Evolutionary conservation across 2,888 invertebrate species (phyloP).

Genomic region (Meteorus colon): DNA sequence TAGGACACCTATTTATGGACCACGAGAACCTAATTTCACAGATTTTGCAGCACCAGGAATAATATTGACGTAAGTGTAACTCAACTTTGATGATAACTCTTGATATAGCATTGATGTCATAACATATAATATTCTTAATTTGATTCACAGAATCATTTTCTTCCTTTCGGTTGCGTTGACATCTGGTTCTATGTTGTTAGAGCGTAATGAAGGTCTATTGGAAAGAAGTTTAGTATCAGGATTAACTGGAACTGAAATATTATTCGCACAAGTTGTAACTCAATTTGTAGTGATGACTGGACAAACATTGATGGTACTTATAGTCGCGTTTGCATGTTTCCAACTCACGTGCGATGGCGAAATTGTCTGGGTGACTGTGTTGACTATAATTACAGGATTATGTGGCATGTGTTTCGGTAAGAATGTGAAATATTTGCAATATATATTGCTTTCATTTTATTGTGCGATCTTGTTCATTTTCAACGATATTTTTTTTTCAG

Average conservation of each 20-base stretch:
- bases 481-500: slow-evolving; percentile 71
- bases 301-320: slow-evolving; percentile 85
- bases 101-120: not conserved
- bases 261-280: slow-evolving; percentile 90
- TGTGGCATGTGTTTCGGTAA: slow-evolving; percentile 96
- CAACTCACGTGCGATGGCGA: slow-evolving; percentile 86
- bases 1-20: slow-evolving; percentile 84
- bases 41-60: slow-evolving; percentile 97
- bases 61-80: slow-evolving; percentile 83
- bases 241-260: slow-evolving; percentile 84
- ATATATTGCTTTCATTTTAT: slow-evolving; percentile 21
- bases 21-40: slow-evolving; percentile 87
- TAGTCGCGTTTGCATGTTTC: slow-evolving; percentile 86
- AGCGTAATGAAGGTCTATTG: slow-evolving; percentile 91
- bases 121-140: not conserved
- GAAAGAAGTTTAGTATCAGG: slow-evolving; percentile 92
- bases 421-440: slow-evolving; percentile 49
- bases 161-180: slow-evolving; percentile 95
- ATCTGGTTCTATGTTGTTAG: slow-evolving; percentile 91
- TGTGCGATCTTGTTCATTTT: too few species aligned
- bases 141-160: slow-evolving; percentile 84
- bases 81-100: not conserved
- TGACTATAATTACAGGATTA: slow-evolving; percentile 88
- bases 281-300: slow-evolving; percentile 92
- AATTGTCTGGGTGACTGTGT: slow-evolving; percentile 81